These are phyloP conservation scores for Eutrigla gurnardus DNA, from an alignment of 2,797 vertebrate genomes.

Conservation along the genomic window DNA sequence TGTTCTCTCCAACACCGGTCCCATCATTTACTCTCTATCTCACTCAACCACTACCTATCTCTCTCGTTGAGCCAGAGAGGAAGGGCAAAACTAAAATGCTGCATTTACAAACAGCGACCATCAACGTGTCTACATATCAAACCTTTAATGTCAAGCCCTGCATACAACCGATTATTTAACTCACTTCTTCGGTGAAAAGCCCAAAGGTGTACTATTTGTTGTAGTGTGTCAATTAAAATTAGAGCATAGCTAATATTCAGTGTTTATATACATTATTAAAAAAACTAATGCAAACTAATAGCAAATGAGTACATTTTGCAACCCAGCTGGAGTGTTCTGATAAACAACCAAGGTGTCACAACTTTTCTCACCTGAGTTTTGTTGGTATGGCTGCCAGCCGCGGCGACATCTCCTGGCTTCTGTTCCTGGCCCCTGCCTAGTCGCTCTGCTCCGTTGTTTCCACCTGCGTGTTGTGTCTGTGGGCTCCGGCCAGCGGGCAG, in stretches of 20 bases:
- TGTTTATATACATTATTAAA: background rate
- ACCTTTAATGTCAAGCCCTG: too few species aligned
- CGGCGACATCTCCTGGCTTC: slow-evolving; percentile 9
- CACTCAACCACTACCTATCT: too few species aligned
- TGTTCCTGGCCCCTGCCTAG: slow-evolving; percentile 40
- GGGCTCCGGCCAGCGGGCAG: slow-evolving; percentile 45
- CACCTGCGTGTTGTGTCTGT: slow-evolving; percentile 38
- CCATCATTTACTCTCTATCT: too few species aligned
- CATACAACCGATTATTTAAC: background rate
- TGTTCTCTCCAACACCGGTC: too few species aligned
- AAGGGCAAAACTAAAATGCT: too few species aligned
- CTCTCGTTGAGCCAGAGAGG: too few species aligned
- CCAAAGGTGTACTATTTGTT: background rate
- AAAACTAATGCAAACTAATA: background rate
- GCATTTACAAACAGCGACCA: too few species aligned
- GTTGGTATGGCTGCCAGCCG: slow-evolving; percentile 36
- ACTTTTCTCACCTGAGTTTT: slow-evolving; percentile 74
- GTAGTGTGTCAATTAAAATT: background rate
- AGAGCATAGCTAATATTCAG: background rate
- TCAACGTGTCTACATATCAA: too few species aligned
- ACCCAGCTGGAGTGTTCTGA: background rate
- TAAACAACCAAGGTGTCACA: background rate
- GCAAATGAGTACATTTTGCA: background rate
- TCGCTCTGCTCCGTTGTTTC: slow-evolving; percentile 55
- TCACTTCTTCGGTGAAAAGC: background rate